Conservation (phyloP, 2,888 invertebrate genomes). For the Tupiocoris notatus region DNA sequence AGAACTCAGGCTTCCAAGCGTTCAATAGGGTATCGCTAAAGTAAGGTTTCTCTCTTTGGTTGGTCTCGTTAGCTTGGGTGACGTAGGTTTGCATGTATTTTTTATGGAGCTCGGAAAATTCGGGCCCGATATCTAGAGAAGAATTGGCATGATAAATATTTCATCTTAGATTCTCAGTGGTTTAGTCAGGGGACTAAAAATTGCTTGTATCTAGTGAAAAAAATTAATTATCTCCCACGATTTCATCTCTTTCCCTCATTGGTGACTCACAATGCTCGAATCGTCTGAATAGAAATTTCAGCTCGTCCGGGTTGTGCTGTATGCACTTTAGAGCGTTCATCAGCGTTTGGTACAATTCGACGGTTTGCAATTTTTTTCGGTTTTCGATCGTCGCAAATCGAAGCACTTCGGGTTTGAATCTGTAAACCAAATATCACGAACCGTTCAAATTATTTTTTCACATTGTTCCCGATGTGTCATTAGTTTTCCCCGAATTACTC, state of each 20-base stretch:
- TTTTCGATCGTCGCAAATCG: not conserved
- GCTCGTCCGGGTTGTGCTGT: not conserved
- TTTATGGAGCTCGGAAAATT: not conserved
- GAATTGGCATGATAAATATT: not conserved
- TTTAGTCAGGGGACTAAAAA: too few species aligned
- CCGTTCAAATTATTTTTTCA: too few species aligned
- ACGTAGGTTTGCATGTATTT: not conserved
- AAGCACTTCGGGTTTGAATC: not conserved
- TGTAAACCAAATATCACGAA: too few species aligned
- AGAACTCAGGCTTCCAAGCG: too few species aligned
- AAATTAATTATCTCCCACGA: too few species aligned
- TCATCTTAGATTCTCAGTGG: too few species aligned
- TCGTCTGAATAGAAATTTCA: not conserved
- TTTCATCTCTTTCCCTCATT: too few species aligned
- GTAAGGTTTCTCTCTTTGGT: not conserved
- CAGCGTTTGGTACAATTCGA: not conserved
- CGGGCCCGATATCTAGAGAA: not conserved
- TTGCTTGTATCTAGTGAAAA: too few species aligned
- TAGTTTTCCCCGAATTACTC: too few species aligned
- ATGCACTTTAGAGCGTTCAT: not conserved
- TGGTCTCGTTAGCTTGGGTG: not conserved
- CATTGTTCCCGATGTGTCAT: too few species aligned
- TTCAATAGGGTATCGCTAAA: not conserved
- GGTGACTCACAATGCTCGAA: slow-evolving; percentile 3
- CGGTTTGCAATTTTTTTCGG: not conserved